phyloP scores from a whole-genome alignment of 1,140 invertebrate genomes.

The Diachasmimorpha longicaudata region DNA sequence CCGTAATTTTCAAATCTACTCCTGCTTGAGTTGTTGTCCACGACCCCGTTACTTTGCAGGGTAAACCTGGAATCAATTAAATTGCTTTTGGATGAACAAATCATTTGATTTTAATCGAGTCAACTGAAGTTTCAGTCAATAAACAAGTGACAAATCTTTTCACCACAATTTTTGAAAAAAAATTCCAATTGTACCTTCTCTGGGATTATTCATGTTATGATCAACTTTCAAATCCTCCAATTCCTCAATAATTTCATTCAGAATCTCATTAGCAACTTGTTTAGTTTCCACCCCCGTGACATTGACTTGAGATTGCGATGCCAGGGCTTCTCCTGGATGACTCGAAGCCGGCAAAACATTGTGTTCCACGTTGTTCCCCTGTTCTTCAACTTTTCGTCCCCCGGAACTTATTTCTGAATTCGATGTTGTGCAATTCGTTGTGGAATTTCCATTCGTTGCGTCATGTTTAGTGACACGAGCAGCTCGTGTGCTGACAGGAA shows the following conservation, averaged over 20 bases:
- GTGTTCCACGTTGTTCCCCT: neutral
- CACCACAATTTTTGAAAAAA: neutral
- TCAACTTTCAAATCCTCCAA: constrained; percentile 37
- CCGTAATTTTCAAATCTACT: constrained; percentile 40
- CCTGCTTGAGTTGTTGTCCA: constrained; percentile 43
- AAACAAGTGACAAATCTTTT: too few species aligned
- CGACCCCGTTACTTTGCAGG: constrained; percentile 44
- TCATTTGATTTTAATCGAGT: too few species aligned
- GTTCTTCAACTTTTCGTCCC: neutral
- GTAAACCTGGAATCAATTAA: constrained; percentile 36
- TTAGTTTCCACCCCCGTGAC: constrained; percentile 36
- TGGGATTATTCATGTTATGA: constrained; percentile 20
- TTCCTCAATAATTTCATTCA: constrained; percentile 44
- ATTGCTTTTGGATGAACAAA: too few species aligned
- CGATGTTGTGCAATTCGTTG: neutral
- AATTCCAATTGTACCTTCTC: constrained; percentile 26
- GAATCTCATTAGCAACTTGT: constrained; percentile 41
- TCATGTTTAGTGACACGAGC: neutral
- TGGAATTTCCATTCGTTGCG: neutral
- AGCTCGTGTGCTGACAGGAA: neutral
- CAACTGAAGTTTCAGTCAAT: too few species aligned
- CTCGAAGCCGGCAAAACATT: neutral
- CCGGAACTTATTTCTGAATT: neutral
- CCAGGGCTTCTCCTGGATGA: neutral
- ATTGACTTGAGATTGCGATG: neutral